phyloP scores from a whole-genome alignment of 2,113 vertebrate genomes.

The Cryptomyrus ogoouensis region DNA sequence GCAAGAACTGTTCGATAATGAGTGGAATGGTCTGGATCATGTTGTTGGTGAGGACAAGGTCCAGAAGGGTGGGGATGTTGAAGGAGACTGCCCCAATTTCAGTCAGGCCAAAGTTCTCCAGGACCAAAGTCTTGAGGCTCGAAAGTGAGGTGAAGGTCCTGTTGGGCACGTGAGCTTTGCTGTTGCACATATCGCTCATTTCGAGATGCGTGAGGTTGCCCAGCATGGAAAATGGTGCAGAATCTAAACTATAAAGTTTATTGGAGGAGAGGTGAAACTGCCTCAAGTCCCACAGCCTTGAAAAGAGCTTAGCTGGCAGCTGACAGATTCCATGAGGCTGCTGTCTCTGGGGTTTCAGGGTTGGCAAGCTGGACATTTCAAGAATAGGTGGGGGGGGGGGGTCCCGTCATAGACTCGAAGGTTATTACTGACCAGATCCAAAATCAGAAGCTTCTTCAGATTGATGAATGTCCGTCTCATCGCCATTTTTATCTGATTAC shows the following conservation, averaged over 20 bases:
- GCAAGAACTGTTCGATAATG: neutral
- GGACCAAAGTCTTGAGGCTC: neutral
- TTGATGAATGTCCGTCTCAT: neutral
- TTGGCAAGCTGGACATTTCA: neutral
- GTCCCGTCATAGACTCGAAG: neutral
- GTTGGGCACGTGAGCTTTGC: neutral
- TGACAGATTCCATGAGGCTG: neutral
- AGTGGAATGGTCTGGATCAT: slow-evolving; percentile 10
- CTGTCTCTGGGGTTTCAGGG: slow-evolving; percentile 20
- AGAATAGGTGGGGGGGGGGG: neutral
- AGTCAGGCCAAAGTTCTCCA: slow-evolving; percentile 23
- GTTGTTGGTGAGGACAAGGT: slow-evolving; percentile 18
- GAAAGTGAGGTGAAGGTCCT: slow-evolving; percentile 16
- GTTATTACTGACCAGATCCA: slow-evolving; percentile 27
- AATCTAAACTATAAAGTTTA: slow-evolving; percentile 8
- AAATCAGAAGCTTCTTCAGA: slow-evolving; percentile 9
- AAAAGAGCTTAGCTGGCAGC: slow-evolving; percentile 18
- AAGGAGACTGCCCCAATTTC: slow-evolving; percentile 1
- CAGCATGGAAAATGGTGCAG: neutral
- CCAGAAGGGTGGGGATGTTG: slow-evolving; percentile 9
- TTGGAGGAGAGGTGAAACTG: slow-evolving; percentile 20
- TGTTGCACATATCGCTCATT: slow-evolving; percentile 23
- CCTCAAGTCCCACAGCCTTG: neutral
- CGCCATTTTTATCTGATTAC: slow-evolving; percentile 6
- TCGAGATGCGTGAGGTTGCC: neutral